phyloP scores from a whole-genome alignment of 2,797 vertebrate species.

The Brachymystax lenok region DNA sequence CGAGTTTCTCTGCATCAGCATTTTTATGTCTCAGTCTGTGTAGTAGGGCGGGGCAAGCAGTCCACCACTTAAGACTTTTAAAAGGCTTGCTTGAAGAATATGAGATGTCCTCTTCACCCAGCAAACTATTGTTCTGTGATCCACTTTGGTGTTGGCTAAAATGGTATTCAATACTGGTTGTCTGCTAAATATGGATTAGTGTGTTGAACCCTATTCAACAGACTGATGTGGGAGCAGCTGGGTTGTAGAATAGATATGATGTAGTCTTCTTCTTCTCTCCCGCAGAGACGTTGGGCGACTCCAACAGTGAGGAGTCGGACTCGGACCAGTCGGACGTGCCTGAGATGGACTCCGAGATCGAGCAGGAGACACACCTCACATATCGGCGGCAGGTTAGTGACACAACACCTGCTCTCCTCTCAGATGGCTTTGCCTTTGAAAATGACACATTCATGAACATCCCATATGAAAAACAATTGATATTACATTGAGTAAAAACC shows the following conservation, averaged over 20 bases:
- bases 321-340: slow-evolving; percentile 98
- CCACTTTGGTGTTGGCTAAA: slow-evolving; percentile 35
- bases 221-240: background rate
- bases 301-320: slow-evolving; percentile 96
- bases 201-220: slow-evolving; percentile 4
- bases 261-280: slow-evolving; percentile 23
- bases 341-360: slow-evolving; percentile 99
- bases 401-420: background rate
- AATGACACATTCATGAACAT: background rate
- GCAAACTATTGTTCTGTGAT: slow-evolving; percentile 24
- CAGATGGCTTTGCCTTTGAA: background rate
- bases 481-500: background rate
- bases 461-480: background rate
- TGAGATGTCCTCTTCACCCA: slow-evolving; percentile 33
- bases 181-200: slow-evolving; percentile 4
- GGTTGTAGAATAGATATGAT: no score
- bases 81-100: slow-evolving; percentile 52
- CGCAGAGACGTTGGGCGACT: slow-evolving; percentile 91
- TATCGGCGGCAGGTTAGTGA: slow-evolving; percentile 76
- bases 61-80: background rate
- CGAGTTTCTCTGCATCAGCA: slow-evolving; percentile 67
- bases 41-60: slow-evolving; percentile 38
- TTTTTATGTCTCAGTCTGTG: slow-evolving; percentile 61
- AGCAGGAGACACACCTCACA: slow-evolving; percentile 96
- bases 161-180: background rate